Evolutionary conservation across 2,888 invertebrate species (phyloP), one percentile per base, ranked within the genome.

Genomic region (Meiosimyza decipiens): DNA sequence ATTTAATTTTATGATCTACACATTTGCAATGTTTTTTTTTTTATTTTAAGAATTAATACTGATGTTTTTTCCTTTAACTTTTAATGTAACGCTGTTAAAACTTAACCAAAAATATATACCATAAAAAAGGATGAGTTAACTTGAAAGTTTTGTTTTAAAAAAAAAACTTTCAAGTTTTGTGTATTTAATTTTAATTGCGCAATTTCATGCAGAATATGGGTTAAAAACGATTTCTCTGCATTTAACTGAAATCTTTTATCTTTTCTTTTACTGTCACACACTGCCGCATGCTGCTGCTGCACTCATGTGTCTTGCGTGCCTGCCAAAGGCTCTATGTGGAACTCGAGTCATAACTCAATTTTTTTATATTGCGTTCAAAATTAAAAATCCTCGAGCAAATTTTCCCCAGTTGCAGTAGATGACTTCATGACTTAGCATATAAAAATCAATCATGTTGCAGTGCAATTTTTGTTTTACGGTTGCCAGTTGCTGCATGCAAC

Each of bases 321-420:
- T 49, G 65, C 65, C 65, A 22, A 51, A 11, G 18, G 65, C 16
- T 40, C 40, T 40, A 7, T 65, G 13, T 52, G 52, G 40, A 18
- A 51, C 28, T 51, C 28, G 13, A n/a, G 22, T 64, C 65, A 52
- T 65, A 65, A 65, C 65, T 65, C 52, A 52, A 47, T 63, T 63
- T 16, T 16, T 63, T 60, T 60, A 60, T 33, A 40, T 40, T 60
- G 28, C n/a, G 22, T 15, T 60, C 33, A 40, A 60, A 33, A 60
- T 40, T 2, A 28, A 7, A 40, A 40, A 40, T 40, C 40, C 40
- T 40, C 40, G 9, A 40, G 40, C 40, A 40, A 3, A 9, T 40
- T 40, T 40, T 40, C 40, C 40, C 40, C 40, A 28, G 28, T 2
- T 1, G 40, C 40, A 40, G 40, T 40, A 40, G 40, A 40, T 40